Conservation (phyloP, 2,113 vertebrate genomes). For the Aramus guarauna region DNA sequence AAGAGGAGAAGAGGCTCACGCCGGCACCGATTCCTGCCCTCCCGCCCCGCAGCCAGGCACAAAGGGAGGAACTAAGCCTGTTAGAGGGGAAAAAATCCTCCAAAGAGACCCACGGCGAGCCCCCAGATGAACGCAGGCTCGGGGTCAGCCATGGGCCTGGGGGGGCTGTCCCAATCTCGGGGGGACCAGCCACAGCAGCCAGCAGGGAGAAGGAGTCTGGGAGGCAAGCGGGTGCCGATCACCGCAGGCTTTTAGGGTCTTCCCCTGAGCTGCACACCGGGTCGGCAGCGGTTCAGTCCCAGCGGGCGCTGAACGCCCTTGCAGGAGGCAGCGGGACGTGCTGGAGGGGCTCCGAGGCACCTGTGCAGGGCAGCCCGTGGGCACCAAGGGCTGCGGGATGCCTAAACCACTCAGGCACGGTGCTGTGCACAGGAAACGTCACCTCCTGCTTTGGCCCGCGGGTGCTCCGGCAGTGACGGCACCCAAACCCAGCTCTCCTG, state of each 20-base stretch:
- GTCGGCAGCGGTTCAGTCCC: background rate
- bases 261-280: rapidly evolving
- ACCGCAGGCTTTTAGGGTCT: rapidly evolving
- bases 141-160: background rate
- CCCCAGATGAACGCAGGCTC: background rate
- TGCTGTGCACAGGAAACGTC: background rate
- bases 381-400: background rate
- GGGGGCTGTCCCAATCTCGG: background rate
- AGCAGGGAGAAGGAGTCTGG: background rate
- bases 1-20: background rate
- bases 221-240: rapidly evolving
- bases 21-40: background rate
- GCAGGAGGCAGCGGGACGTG: rapidly evolving
- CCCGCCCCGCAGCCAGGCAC: slow-evolving; percentile 23
- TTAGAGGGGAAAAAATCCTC: slow-evolving; percentile 36
- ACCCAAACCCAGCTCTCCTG: background rate
- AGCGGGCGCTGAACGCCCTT: background rate
- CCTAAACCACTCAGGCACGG: rapidly evolving
- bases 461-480: background rate
- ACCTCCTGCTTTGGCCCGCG: background rate
- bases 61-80: slow-evolving; percentile 67
- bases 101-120: background rate
- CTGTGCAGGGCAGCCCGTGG: rapidly evolving
- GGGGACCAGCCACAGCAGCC: background rate
- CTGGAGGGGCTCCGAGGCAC: background rate